Percentiles rank a stretch among this genome's conserved stretches.
These are phyloP conservation scores for Microcebus tavaratra DNA, from an alignment of 2,113 vertebrate genomes.

Conservation along the genomic window DNA sequence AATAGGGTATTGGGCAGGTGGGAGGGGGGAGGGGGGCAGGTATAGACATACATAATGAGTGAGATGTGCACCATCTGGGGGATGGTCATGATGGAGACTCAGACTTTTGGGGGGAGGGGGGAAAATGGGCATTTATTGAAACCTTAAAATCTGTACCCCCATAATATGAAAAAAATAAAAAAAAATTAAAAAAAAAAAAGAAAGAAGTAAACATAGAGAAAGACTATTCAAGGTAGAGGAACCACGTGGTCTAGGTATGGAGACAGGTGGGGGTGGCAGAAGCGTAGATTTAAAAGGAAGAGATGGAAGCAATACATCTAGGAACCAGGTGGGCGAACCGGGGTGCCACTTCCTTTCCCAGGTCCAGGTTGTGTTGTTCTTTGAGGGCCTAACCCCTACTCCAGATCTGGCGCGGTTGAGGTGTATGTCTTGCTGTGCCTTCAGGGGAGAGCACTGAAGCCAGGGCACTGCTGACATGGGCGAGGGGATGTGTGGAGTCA, in stretches of 20 bases:
- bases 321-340: neutral
- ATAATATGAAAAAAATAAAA: too few relatives aligned
- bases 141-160: too few relatives aligned
- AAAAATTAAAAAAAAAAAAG: too few relatives aligned
- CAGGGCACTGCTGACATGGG: neutral
- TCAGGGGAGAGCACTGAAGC: neutral
- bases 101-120: too few relatives aligned
- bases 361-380: accelerated
- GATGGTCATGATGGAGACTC: too few relatives aligned
- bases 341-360: neutral
- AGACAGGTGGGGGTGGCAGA: neutral
- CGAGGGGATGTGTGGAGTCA: too few relatives aligned
- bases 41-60: too few relatives aligned
- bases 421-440: neutral
- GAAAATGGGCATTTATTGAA: too few relatives aligned
- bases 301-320: neutral
- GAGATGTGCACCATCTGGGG: too few relatives aligned
- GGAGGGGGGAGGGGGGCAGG: too few relatives aligned
- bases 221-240: neutral
- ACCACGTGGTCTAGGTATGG: neutral
- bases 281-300: neutral
- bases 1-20: too few relatives aligned
- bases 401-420: accelerated
- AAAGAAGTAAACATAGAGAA: neutral
- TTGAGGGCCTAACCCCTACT: neutral